Percentiles rank a stretch among this genome's conserved stretches.
These are phyloP conservation scores for Iphiclides podalirius DNA, from an alignment of 2,888 invertebrate genomes.

Conservation along the genomic window DNA sequence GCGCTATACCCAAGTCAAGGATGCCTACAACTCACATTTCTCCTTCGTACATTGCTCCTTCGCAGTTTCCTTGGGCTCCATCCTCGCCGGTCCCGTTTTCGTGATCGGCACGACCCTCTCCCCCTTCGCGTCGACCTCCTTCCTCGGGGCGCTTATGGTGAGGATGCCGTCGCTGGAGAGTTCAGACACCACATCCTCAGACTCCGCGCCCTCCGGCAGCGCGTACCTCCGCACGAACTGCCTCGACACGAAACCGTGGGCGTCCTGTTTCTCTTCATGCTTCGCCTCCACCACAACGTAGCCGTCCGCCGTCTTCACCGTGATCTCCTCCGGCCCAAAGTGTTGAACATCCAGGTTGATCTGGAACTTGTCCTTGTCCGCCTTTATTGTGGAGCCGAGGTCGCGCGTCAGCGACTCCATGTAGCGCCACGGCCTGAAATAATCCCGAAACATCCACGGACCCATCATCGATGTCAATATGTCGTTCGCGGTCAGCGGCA, in stretches of 20 bases:
- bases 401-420: slow-evolving; percentile 63
- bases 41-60: slow-evolving; percentile 7
- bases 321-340: slow-evolving; percentile 86
- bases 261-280: slow-evolving; percentile 87
- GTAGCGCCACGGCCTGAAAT: slow-evolving; percentile 59
- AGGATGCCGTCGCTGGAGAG: slow-evolving; percentile 87
- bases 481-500: slow-evolving; percentile 56
- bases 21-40: slow-evolving; percentile 20
- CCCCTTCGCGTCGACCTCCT: slow-evolving; percentile 41
- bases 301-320: slow-evolving; percentile 86
- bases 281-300: slow-evolving; percentile 86
- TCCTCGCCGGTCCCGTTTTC: slow-evolving; percentile 77
- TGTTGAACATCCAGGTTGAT: slow-evolving; percentile 87
- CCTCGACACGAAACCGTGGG: slow-evolving; percentile 85
- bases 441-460: slow-evolving; percentile 48
- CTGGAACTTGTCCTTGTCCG: slow-evolving; percentile 82
- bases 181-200: slow-evolving; percentile 83
- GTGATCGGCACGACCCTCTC: slow-evolving; percentile 80
- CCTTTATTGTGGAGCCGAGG: slow-evolving; percentile 71
- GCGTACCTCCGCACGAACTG: slow-evolving; percentile 86
- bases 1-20: not conserved
- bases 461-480: slow-evolving; percentile 47
- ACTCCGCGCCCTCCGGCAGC: slow-evolving; percentile 86
- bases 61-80: slow-evolving; percentile 43
- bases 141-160: slow-evolving; percentile 82